These are phyloP conservation scores for Helicolenus hilgendorfi DNA, from an alignment of 2,797 vertebrate genomes.

Conservation along the genomic window DNA sequence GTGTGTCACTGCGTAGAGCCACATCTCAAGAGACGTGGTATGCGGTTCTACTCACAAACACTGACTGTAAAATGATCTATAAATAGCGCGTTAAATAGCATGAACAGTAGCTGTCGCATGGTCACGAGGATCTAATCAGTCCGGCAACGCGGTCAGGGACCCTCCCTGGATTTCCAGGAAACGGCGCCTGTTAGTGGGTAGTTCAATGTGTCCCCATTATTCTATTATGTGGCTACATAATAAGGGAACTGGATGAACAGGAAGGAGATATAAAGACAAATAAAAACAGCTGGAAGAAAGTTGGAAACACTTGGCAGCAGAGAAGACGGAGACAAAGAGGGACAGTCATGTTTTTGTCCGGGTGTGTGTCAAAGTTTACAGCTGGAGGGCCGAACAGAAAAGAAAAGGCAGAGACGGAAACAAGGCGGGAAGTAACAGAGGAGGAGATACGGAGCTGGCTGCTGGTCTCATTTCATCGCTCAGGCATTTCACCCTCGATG, in stretches of 20 bases:
- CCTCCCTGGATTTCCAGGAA: not conserved
- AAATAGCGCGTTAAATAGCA: not conserved
- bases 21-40: too few species aligned
- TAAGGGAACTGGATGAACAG: not conserved
- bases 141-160: not conserved
- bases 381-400: not conserved
- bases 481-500: not conserved
- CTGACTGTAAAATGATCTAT: not conserved
- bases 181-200: too few species aligned
- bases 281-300: not conserved
- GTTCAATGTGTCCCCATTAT: not conserved
- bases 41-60: not conserved
- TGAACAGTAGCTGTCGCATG: not conserved
- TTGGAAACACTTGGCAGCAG: not conserved
- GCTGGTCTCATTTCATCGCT: conserved; percentile 26
- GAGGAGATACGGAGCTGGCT: not conserved
- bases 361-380: not conserved
- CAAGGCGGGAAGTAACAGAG: not conserved
- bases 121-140: not conserved
- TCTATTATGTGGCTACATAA: not conserved
- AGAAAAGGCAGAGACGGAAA: not conserved
- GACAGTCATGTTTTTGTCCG: not conserved
- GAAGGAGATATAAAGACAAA: not conserved
- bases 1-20: not conserved
- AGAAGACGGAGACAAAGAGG: not conserved